Base-by-base conservation (phyloP, 2,888 invertebrate species). In the Agonopterix subpropinquella region DNA sequence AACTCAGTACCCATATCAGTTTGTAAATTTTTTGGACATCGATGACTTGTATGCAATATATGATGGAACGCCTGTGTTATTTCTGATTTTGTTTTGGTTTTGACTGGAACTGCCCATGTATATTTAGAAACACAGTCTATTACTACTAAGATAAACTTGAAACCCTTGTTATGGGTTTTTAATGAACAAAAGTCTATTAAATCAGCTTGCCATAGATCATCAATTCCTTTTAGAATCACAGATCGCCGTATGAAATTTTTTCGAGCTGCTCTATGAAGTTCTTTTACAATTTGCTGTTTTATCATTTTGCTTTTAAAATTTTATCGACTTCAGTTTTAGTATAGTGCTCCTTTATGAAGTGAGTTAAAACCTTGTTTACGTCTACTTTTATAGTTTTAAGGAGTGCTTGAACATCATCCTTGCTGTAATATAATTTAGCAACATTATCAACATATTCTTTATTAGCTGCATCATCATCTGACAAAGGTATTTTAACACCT, bases 121-220 rank as follows among this genome's bases (percentile, higher is more conserved):
- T 37, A 56, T 36, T 53, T 54, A 7, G 53, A 56, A 48, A 54
- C 53, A 15, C 45, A 42, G 41, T 54, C 56, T 47, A 53, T 54
- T 2, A 53, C 37, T 0, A 37, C 41, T 5, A 57, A 43, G 36
- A 57, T 54, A 47, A 48, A 57, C 28, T 41, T 53, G 43, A 35
- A 53, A 2, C 39, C 44, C 7, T 46, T 47, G 44, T 58, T 61
- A 13, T 51, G 11, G 41, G 45, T 49, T 41, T 45, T 52, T 44
- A 47, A 15, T 8, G 18, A 43, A 48, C 58, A 55, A 47, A 60
- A 53, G 45, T 62, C 69, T 44, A 64, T 73, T 5, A 80, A 59
- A 65, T 83, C 79, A n/a, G 71, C 70, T 65, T 82, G 81, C 78
- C 73, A 78, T 11, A 77, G 59, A 55, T 82, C 76, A 61, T 78